Evolutionary conservation across 2,888 invertebrate species (phyloP), one percentile per base, ranked within the genome.

Genomic region (Microchrysa polita): DNA sequence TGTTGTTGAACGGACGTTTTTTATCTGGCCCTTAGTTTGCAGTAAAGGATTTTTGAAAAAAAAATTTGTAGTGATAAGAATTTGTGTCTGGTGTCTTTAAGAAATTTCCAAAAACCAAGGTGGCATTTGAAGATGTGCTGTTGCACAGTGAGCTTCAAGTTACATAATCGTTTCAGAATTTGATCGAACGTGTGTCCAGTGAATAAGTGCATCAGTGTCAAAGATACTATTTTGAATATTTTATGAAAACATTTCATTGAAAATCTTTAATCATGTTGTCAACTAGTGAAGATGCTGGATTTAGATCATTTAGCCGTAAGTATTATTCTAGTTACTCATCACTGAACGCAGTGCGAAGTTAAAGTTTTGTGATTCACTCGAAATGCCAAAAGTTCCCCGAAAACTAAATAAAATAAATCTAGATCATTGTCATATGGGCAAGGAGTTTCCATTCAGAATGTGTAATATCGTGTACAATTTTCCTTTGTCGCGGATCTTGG

Each of bases 261-360:
- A 52, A 16, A 52, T 5, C n/a, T 22, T 14, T n/a, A 75, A 82
- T 82, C 81, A 84, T 85, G 84, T 79, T 85, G 78, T 84, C 84
- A 69, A 82, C 83, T 77, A 85, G 85, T 80, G 85, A 85, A 80
- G 85, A 85, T 82, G 85, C 85, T 77, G 85, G 85, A 83, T 85
- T 85, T 82, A 83, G 84, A 78, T 85, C 85, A 74, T 80, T 84
- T 78, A 85, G 84, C 80, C 85, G 85, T 85, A 85, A 85, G 85
- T 84, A 71, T 59, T 71, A 23, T n/a, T 20, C 20, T 57, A 71
- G 40, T 55, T 34, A 23, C 12, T 5, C 27, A 34, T 34, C 27
- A 34, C 27, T 16, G n/a, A 63, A 63, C 23, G 27, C 5, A 27
- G n/a, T 48, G 48, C 5, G 16, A n/a, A n/a, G 48, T n/a, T 42